phyloP scores from a whole-genome alignment of 1,140 invertebrate genomes.

The Bombus terrestris region DNA sequence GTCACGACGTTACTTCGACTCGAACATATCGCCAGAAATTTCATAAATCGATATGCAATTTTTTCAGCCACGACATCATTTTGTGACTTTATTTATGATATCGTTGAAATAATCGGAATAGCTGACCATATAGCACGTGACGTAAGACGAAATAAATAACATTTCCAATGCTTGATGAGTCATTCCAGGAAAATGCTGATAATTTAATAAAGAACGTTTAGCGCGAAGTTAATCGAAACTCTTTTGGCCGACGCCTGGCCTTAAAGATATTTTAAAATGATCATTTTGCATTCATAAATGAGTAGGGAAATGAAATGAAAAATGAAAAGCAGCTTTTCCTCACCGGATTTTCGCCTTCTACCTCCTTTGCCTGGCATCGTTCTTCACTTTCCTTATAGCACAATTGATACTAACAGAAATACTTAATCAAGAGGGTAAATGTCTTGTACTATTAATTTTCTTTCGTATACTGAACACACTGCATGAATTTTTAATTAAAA shows the following conservation, averaged over 20 bases:
- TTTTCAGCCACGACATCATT: background rate
- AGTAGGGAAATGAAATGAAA: background rate
- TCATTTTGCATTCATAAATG: no score
- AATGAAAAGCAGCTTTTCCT: conserved; percentile 14
- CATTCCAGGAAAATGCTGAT: conserved; percentile 41
- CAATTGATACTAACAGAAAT: conserved; percentile 76
- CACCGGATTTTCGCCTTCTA: conserved; percentile 78
- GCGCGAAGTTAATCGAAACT: conserved; percentile 16
- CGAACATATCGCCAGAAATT: background rate
- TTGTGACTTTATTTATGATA: no score
- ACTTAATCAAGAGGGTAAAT: conserved; percentile 82
- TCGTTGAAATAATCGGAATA: background rate
- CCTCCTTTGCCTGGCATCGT: conserved; percentile 80
- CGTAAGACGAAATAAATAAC: conserved; percentile 54
- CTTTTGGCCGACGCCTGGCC: background rate
- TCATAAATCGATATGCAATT: conserved; percentile 1
- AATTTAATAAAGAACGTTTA: conserved; percentile 49
- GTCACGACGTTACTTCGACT: background rate
- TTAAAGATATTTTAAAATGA: background rate
- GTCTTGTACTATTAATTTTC: conserved; percentile 80
- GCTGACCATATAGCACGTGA: conserved; percentile 12
- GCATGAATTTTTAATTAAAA: conserved; percentile 78
- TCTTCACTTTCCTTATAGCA: conserved; percentile 74
- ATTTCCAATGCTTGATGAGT: conserved; percentile 58
- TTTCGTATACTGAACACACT: conserved; percentile 82